These are phyloP conservation scores for Incurvaria masculella DNA, from an alignment of 2,888 invertebrate genomes.

Conservation along the genomic window DNA sequence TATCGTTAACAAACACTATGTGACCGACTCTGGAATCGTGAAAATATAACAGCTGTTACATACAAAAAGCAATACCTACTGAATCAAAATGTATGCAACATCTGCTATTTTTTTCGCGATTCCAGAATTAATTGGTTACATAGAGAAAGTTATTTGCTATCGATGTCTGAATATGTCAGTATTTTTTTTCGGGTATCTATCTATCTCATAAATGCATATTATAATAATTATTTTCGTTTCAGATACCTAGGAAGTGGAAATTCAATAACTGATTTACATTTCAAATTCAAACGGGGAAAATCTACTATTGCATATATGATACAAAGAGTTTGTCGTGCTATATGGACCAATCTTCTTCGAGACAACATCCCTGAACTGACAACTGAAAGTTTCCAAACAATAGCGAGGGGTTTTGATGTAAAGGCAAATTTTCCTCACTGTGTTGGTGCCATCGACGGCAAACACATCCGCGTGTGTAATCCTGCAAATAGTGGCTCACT, in stretches of 20 bases:
- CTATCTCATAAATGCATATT: conserved; percentile 6
- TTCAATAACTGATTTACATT: conserved; percentile 11
- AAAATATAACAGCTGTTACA: not conserved
- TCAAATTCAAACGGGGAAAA: conserved; percentile 13
- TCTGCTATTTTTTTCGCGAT: not conserved
- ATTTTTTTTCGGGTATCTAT: conserved; percentile 5
- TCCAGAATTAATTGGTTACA: not conserved
- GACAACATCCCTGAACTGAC: conserved; percentile 10
- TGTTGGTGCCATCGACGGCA: conserved; percentile 4
- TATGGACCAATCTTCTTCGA: conserved; percentile 11
- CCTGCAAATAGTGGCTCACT: conserved; percentile 14
- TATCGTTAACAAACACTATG: conserved; percentile 9
- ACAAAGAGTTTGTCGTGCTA: conserved; percentile 10
- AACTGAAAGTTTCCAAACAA: conserved; percentile 7
- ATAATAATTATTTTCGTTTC: conserved; percentile 10
- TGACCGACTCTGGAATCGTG: conserved; percentile 6
- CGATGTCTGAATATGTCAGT: not conserved
- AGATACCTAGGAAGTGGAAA: conserved; percentile 13
- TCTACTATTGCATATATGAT: conserved; percentile 12
- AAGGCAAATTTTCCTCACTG: conserved; percentile 13
- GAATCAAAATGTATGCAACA: conserved; percentile 7
- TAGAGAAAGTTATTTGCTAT: not conserved
- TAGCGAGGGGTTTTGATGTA: conserved; percentile 7
- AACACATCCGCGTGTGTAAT: conserved; percentile 7
- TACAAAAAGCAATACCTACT: conserved; percentile 8